Evolutionary conservation across 2,888 invertebrate species (phyloP).

Genomic region (Vannuccia rotundouncinata): DNA sequence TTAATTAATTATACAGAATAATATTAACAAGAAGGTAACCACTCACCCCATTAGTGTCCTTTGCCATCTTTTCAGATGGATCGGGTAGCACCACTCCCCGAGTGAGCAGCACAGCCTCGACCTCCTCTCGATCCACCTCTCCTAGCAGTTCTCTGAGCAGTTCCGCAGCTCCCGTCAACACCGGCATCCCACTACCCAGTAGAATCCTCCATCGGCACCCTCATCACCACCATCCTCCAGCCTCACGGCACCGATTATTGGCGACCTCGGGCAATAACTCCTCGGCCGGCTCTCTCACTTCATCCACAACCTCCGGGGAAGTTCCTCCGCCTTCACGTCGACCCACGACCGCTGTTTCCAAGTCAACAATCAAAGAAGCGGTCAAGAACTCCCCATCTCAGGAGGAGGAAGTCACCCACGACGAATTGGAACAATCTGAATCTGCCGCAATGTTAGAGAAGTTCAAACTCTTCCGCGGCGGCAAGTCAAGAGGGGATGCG

Average conservation of each 20-base stretch:
- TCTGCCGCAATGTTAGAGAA: background rate
- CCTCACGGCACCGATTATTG: background rate
- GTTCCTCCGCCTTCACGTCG: background rate
- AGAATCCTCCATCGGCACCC: background rate
- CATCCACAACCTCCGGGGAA: background rate
- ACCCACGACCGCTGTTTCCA: background rate
- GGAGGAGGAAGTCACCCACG: background rate
- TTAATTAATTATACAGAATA: too few relatives aligned
- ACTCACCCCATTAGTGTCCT: too few relatives aligned
- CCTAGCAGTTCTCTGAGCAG: background rate
- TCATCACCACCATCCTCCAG: background rate
- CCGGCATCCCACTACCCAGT: background rate
- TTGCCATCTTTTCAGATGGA: too few relatives aligned
- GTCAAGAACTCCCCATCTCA: background rate
- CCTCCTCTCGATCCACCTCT: background rate
- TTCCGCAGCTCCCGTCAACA: background rate
- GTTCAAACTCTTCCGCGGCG: conserved; percentile 20
- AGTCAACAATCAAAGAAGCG: background rate
- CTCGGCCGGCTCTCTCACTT: conserved; percentile 2
- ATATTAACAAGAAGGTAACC: too few relatives aligned
- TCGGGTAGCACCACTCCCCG: background rate
- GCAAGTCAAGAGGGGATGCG: background rate
- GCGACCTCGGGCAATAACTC: background rate
- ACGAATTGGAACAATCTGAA: background rate
- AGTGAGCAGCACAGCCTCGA: background rate